phyloP scores from a whole-genome alignment of 2,797 vertebrate species.

The Silurus aristotelis region DNA sequence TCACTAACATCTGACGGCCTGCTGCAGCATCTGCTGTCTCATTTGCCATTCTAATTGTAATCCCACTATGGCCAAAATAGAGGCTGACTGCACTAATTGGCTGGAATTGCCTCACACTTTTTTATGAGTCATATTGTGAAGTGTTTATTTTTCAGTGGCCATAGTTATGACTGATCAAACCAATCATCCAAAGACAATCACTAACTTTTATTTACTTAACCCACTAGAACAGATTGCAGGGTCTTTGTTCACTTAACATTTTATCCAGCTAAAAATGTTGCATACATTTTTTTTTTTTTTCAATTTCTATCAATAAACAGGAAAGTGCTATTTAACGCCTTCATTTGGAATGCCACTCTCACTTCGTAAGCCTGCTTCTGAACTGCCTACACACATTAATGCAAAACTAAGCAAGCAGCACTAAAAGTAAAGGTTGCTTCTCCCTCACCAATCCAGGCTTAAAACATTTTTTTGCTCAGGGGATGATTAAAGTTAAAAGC shows the following conservation, averaged over 20 bases:
- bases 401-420: conserved; percentile 67
- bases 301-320: conserved; percentile 41
- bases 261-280: conserved; percentile 61
- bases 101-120: conserved; percentile 45
- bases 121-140: conserved; percentile 45
- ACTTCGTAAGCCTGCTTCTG: conserved; percentile 55
- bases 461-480: conserved; percentile 42
- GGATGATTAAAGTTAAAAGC: conserved; percentile 57
- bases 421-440: conserved; percentile 50
- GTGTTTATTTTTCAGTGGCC: conserved; percentile 40
- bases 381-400: conserved; percentile 61
- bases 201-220: conserved; percentile 6
- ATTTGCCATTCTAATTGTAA: conserved; percentile 64
- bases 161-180: conserved; percentile 28
- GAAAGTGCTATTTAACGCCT: conserved; percentile 52
- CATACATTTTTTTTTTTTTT: conserved; percentile 50
- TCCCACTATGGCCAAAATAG: conserved; percentile 53
- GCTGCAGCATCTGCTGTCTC: conserved; percentile 58
- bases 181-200: conserved; percentile 14
- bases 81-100: conserved; percentile 55
- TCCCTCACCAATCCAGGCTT: conserved; percentile 42
- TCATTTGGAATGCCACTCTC: conserved; percentile 62
- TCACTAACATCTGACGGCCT: conserved; percentile 59
- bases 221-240: background rate
- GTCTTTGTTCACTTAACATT: conserved; percentile 19